Base-by-base conservation (phyloP, 2,797 vertebrate species). In the Alcedo atthis region DNA sequence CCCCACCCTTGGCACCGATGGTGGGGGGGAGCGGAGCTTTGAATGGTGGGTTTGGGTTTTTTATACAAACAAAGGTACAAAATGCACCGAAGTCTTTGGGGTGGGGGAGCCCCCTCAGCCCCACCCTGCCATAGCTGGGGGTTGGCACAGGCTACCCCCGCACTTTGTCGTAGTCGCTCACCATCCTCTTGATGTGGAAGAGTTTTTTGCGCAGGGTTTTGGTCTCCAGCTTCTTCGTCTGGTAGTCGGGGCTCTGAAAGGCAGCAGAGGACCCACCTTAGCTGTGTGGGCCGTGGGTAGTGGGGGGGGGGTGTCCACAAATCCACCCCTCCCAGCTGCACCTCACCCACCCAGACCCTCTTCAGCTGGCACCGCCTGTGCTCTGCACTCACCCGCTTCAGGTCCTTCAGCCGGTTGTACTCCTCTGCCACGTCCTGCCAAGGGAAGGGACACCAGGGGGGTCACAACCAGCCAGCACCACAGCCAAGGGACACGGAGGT, bases 131-230 rank as follows among this genome's bases (percentile, higher is more conserved):
- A 1, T 12, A 22, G 24, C 2, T 10, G 8, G n/a, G 20, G 51
- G 30, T 21, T 12, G 40, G 40, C 26, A 14, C 37, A 3, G 33
- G 43, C 80, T 87, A 97, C 10, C 84, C 88, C 22, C 97, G 93
- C 53, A 95, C 96, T 83, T 97, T 97, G 96, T 99, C 98, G 4
- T 98, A 98, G 81, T 97, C 96, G 92, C 97, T 98, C 85, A 99
- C 98, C 96, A 98, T 96, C 46, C 91, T 94, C 92, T 99, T 99
- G 97, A 99, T 98, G 94, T 98, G 98, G 94, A 98, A 98, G 45
- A 99, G 97, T 86, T 98, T 98, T 82, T 97, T 97, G 54, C 98
- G 95, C 15, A 98, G 97, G 63, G 97, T 97, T 94, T 97, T 98
- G 94, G 95, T 97, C 71, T 97, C 96, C 81, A 79, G 95, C 90